Conservation (phyloP, 2,888 invertebrate genomes). For the Trichacis sp. region DNA sequence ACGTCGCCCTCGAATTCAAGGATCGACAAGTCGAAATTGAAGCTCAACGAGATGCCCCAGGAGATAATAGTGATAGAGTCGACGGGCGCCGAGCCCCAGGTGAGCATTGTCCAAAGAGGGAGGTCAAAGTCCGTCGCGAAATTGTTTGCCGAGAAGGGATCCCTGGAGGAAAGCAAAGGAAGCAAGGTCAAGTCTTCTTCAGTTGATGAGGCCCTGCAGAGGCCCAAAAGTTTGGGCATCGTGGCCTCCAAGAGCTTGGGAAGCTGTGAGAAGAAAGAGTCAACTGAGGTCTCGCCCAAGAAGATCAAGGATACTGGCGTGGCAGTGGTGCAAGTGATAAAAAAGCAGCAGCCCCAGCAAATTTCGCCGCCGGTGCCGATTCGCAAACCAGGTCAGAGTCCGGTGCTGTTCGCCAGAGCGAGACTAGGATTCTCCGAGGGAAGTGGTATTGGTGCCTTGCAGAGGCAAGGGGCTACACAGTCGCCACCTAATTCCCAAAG, state of each 20-base stretch:
- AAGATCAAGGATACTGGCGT: too few relatives aligned
- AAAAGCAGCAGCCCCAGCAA: too few relatives aligned
- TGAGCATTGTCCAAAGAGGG: conserved; percentile 66
- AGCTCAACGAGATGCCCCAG: conserved; percentile 65
- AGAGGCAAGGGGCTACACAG: conserved; percentile 82
- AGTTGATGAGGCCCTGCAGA: conserved; percentile 60
- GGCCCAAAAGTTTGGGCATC: conserved; percentile 65
- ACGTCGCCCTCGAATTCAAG: conserved; percentile 57
- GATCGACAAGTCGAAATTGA: conserved; percentile 66
- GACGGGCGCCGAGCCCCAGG: conserved; percentile 62
- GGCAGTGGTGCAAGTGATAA: too few relatives aligned
- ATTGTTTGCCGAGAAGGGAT: conserved; percentile 56
- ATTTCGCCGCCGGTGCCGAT: conserved; percentile 73
- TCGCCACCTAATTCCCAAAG: conserved; percentile 83
- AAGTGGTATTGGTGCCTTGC: conserved; percentile 80
- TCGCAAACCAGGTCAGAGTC: conserved; percentile 76
- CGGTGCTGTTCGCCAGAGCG: conserved; percentile 81
- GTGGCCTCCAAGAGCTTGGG: conserved; percentile 60
- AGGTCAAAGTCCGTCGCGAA: conserved; percentile 64
- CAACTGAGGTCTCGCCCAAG: conserved; percentile 61
- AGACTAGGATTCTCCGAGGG: conserved; percentile 87
- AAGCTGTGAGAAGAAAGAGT: conserved; percentile 62
- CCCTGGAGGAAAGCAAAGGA: conserved; percentile 59
- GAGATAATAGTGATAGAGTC: conserved; percentile 67
- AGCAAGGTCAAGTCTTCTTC: conserved; percentile 63